Evolutionary conservation across 2,113 vertebrate genomes (phyloP).

Genomic region (Delphinus delphis): DNA sequence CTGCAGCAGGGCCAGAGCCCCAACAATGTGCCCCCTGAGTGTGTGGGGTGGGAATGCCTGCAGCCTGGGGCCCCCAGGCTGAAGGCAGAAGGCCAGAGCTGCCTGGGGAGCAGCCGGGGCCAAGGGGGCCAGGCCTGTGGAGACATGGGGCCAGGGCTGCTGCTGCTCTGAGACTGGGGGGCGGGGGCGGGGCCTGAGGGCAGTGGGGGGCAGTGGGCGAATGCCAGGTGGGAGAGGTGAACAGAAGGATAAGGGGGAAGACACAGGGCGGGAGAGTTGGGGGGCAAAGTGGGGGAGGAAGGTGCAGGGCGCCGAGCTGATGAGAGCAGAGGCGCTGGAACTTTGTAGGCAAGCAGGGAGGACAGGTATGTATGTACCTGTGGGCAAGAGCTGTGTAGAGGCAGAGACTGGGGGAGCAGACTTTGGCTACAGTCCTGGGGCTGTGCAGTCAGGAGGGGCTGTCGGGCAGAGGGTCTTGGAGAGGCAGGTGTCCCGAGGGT

Average conservation of each 20-base stretch:
- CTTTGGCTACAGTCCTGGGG: neutral
- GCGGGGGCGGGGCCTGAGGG: neutral
- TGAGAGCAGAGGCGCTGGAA: neutral
- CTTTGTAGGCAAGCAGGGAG: neutral
- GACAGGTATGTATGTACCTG: rapidly evolving
- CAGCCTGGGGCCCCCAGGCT: neutral
- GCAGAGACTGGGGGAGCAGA: neutral
- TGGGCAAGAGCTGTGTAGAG: rapidly evolving
- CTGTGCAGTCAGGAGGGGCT: rapidly evolving
- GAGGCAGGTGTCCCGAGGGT: neutral
- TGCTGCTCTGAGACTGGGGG: neutral
- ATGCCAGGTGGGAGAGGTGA: too few species aligned
- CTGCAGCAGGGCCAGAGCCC: neutral
- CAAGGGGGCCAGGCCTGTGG: neutral
- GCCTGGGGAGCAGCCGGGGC: neutral
- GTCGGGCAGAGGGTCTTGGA: neutral
- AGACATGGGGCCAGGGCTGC: neutral
- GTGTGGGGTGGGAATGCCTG: neutral
- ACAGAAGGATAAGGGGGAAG: neutral
- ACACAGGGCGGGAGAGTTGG: neutral
- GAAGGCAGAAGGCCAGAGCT: neutral
- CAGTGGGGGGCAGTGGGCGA: rapidly evolving
- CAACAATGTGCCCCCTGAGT: neutral
- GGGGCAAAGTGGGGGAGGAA: neutral
- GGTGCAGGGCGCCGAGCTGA: too few species aligned